Evolutionary conservation across 2,797 vertebrate genomes (phyloP).

Genomic region (Anisognathus igniventris): DNA sequence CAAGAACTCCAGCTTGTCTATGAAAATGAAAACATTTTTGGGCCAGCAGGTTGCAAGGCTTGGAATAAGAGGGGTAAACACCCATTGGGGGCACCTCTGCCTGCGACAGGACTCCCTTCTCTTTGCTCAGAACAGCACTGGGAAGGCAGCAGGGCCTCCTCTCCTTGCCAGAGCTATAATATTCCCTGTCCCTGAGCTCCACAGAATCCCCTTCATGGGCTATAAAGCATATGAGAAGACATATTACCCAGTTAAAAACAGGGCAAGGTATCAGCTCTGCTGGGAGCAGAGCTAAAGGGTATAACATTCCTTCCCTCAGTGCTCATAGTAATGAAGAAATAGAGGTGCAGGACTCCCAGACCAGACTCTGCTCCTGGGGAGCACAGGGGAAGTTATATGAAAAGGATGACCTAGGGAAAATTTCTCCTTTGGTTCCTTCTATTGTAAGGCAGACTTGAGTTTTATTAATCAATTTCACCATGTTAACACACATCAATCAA

Average conservation of each 20-base stretch:
- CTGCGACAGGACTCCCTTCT: neutral
- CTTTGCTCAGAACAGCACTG: fast-evolving
- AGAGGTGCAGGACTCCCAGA: neutral
- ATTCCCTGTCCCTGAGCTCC: neutral
- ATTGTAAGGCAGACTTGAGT: neutral
- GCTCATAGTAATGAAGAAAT: neutral
- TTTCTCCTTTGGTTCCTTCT: neutral
- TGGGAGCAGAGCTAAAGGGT: neutral
- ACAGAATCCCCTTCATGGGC: neutral
- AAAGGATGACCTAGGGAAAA: neutral
- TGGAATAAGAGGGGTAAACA: neutral
- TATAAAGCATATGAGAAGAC: neutral
- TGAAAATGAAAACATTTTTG: neutral
- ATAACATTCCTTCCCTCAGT: neutral
- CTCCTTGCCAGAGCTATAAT: neutral
- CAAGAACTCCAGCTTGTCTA: neutral
- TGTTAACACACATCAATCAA: neutral
- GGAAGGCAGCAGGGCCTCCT: neutral
- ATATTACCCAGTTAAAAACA: neutral
- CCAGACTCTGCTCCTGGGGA: neutral
- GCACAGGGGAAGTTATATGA: neutral
- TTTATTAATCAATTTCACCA: neutral
- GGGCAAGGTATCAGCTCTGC: neutral
- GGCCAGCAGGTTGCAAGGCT: neutral
- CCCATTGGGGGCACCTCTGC: fast-evolving